Conservation (phyloP, 2,888 invertebrate species). For the Ichneumoninae sp. region DNA sequence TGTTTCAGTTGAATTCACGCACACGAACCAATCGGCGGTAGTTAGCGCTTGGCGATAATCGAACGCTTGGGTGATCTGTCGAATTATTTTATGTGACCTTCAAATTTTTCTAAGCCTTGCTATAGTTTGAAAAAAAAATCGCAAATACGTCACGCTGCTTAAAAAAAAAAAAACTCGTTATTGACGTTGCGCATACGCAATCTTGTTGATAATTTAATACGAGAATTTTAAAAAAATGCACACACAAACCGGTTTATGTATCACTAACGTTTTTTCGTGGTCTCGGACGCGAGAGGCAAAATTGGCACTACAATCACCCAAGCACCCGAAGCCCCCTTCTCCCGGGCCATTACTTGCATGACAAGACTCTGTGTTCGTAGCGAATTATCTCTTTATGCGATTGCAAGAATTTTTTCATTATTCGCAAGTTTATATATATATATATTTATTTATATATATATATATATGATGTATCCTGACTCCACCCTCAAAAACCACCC, state of each 20-base stretch:
- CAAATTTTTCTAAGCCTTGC: slow-evolving; percentile 36
- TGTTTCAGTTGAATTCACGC: slow-evolving; percentile 77
- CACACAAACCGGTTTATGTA: slow-evolving; percentile 19
- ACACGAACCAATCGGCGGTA: slow-evolving; percentile 80
- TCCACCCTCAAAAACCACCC: slow-evolving; percentile 27
- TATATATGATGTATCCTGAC: slow-evolving; percentile 3
- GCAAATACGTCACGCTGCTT: slow-evolving; percentile 43
- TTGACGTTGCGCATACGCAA: slow-evolving; percentile 40
- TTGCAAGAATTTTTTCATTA: slow-evolving; percentile 79
- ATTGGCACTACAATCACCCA: slow-evolving; percentile 78
- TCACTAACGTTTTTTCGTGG: slow-evolving; percentile 6
- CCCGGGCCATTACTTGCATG: slow-evolving; percentile 84
- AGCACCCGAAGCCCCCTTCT: slow-evolving; percentile 81
- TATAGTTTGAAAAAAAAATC: slow-evolving; percentile 17
- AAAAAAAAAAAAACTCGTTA: slow-evolving; percentile 17
- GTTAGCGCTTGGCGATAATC: slow-evolving; percentile 80
- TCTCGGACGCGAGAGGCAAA: slow-evolving; percentile 17
- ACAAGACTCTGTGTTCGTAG: slow-evolving; percentile 84
- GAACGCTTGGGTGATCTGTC: slow-evolving; percentile 81
- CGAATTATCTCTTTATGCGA: slow-evolving; percentile 81
- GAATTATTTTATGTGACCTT: slow-evolving; percentile 35
- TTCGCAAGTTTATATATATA: slow-evolving; percentile 64
- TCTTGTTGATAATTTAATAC: slow-evolving; percentile 33
- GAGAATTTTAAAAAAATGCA: background rate
- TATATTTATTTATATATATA: slow-evolving; percentile 6